Base-by-base conservation (phyloP, 2,113 vertebrate species). In the Cranoglanis bouderius region DNA sequence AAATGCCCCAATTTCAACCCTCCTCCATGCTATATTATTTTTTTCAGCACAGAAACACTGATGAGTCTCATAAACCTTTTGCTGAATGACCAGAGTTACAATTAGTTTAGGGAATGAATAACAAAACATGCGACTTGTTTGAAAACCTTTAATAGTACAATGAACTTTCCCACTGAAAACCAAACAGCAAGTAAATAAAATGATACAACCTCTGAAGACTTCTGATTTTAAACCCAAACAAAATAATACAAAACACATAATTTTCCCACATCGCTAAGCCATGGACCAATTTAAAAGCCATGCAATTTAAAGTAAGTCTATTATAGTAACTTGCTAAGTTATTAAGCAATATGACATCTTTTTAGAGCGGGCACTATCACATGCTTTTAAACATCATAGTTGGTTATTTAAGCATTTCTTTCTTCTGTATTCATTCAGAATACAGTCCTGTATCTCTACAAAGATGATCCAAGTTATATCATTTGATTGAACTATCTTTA, bases 401-500 rank as follows among this genome's bases (percentile, higher is more conserved):
- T 75, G 63, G 3, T 40, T 19, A 38, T 40, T 77, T 10, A 77
- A 0, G 3, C 9, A 10, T 77, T 77, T 49, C 49, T 2, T 29
- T 78, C 1, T 49, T 78, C 10, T 29, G 21, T 49, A 26, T 77
- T 46, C 6, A 26, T 26, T 49, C 24, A 49, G 13, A 43, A 21
- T 3, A 6, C 40, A 51, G n/a, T 55, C 35, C 46, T 80, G 19
- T 43, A 3, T 55, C 24, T 26, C 18, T 32, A 70, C 40, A 51
- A 18, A 82, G 4, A 9, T 24, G 19, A 90, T 53, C 29, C 77
- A 46, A 77, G 13, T 86, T 57, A 53, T 61, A 10, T 14, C 4
- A 63, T n/a, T 82, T 85, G 55, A 26, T 43, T 59, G 14, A 72
- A 72, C 61, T 46, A 63, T 74, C 70, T 91, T 86, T 90, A 87